phyloP scores from a whole-genome alignment of 35 echinoderm and acorn worm species.

The Chiridota heheva region DNA sequence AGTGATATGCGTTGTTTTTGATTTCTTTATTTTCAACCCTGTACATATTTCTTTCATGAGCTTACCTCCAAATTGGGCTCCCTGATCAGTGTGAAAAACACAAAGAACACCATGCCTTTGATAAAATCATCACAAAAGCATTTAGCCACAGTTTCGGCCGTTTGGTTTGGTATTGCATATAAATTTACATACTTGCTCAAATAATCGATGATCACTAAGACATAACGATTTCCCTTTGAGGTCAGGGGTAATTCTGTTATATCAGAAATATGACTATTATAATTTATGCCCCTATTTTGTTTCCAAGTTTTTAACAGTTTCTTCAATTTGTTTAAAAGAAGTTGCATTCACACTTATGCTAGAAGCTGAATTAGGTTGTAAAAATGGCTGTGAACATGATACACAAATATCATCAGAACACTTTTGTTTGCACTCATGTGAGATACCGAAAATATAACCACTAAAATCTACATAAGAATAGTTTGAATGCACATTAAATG shows the following conservation, averaged over 20 bases:
- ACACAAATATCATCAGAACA: too few relatives aligned
- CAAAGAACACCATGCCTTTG: neutral
- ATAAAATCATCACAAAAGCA: neutral
- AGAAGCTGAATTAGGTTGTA: too few relatives aligned
- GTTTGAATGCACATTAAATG: too few relatives aligned
- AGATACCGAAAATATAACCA: too few relatives aligned
- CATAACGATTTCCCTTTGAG: constrained; percentile 11
- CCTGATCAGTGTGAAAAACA: constrained; percentile 16
- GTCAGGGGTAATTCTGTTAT: constrained; percentile 18
- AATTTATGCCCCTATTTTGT: too few relatives aligned
- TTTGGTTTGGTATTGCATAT: constrained; percentile 19
- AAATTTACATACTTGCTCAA: constrained; percentile 27
- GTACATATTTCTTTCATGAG: neutral
- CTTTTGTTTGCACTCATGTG: too few relatives aligned
- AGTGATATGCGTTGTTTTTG: neutral
- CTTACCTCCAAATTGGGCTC: neutral
- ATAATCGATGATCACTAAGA: constrained; percentile 15
- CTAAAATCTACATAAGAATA: too few relatives aligned
- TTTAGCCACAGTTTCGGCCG: constrained; percentile 1
- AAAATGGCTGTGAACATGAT: too few relatives aligned
- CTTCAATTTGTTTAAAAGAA: too few relatives aligned
- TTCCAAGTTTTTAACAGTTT: too few relatives aligned
- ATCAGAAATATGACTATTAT: too few relatives aligned
- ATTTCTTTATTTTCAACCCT: neutral
- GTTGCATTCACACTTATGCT: too few relatives aligned